Conservation (phyloP, 2,888 invertebrate genomes). For the Catotricha subobsoleta region DNA sequence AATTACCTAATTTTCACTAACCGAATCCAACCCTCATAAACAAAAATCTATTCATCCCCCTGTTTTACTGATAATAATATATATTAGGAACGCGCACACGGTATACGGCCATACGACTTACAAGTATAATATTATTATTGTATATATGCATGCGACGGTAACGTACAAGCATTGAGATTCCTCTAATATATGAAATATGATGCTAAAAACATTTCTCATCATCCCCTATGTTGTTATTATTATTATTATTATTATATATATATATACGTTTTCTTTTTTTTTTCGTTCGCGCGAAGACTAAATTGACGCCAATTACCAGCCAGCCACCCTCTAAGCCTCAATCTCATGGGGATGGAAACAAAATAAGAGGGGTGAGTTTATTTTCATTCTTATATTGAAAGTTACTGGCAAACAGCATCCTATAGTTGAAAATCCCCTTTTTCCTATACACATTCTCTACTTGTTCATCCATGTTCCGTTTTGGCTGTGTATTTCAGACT, state of each 20-base stretch:
- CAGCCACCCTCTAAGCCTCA: conserved; percentile 16
- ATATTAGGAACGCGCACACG: no score
- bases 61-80: conserved; percentile 15
- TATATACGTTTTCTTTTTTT: no score
- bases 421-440: no score
- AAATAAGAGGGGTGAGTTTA: not conserved
- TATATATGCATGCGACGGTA: no score
- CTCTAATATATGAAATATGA: conserved; percentile 18
- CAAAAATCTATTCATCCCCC: conserved; percentile 7
- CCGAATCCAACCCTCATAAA: conserved; percentile 6
- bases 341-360: conserved; percentile 12
- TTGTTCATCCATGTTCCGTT: no score
- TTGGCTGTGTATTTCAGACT: no score
- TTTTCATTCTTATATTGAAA: no score
- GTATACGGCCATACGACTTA: no score
- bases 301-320: conserved; percentile 32
- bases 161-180: no score
- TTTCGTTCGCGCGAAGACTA: conserved; percentile 25
- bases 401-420: no score
- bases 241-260: conserved; percentile 10
- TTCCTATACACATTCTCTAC: no score
- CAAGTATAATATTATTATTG: no score
- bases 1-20: conserved; percentile 10
- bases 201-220: conserved; percentile 17
- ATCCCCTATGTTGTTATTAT: conserved; percentile 11